phyloP scores from a whole-genome alignment of 1,140 invertebrate species.

The Drosophila arizonae region DNA sequence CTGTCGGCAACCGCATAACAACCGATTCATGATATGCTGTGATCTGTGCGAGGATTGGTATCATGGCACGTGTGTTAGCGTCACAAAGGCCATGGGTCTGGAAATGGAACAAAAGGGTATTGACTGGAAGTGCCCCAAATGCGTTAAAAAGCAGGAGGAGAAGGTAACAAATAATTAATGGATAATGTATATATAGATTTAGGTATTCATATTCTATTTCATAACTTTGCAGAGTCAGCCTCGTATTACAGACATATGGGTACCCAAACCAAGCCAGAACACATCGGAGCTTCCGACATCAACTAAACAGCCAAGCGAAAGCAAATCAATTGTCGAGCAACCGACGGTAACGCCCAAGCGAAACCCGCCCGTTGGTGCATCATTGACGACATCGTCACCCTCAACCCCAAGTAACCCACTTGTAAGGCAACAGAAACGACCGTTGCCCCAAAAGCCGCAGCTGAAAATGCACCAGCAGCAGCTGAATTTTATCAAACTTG shows the following conservation, averaged over 20 bases:
- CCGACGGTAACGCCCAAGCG: constrained; percentile 22
- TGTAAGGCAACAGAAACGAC: constrained; percentile 24
- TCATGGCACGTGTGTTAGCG: constrained; percentile 97
- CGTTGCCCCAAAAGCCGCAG: constrained; percentile 13
- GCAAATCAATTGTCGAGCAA: constrained; percentile 33
- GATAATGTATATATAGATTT: neutral
- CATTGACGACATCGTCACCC: neutral
- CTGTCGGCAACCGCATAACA: constrained; percentile 96
- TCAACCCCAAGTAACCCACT: constrained; percentile 8
- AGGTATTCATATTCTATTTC: too few species aligned
- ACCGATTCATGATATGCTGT: constrained; percentile 99
- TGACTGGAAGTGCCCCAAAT: constrained; percentile 96
- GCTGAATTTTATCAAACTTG: constrained; percentile 59
- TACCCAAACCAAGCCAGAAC: constrained; percentile 16
- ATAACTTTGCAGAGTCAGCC: constrained; percentile 55
- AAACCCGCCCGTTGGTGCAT: constrained; percentile 2
- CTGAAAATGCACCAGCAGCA: constrained; percentile 53
- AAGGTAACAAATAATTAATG: constrained; percentile 48
- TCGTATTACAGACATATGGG: constrained; percentile 74
- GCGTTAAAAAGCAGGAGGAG: constrained; percentile 85
- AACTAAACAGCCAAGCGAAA: constrained; percentile 38
- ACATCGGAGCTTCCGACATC: constrained; percentile 12
- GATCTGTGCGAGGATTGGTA: constrained; percentile 98
- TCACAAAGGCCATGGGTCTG: constrained; percentile 94
- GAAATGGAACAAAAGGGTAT: constrained; percentile 95